Base-by-base conservation (phyloP, 2,888 invertebrate species). In the Podotricha telesiphe region DNA sequence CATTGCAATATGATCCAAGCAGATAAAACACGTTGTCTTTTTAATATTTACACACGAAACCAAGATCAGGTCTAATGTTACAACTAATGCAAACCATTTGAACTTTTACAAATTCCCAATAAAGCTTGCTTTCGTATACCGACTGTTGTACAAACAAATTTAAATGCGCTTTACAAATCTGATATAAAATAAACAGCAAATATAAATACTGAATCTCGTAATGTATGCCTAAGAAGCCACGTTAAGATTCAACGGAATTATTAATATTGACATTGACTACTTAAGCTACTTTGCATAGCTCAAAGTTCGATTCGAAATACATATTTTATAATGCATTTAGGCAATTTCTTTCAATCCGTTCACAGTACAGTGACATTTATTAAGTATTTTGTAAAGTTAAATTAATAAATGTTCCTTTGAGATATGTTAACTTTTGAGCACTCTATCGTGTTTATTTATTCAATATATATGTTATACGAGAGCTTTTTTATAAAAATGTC, bases 191-290 rank as follows among this genome's bases (percentile, higher is more conserved):
- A 74, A 75, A 75, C 72, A 73, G 73, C 73, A 73, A 78, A 78
- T 76, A 77, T 74, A 71, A 72, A 73, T 74, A 74, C 70, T 73
- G 72, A 73, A 67, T 50, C 74, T 59, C 71, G 78, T 78, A 78
- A 78, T 78, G 58, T 74, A 77, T 74, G 76, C 77, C 73, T 68
- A 73, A 75, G 77, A 75, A 77, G 77, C 76, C 70, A 73, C 70
- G 70, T 69, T 28, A 28, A 62, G 72, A 71, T 73, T 73, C 72
- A 71, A 69, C 69, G 65, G 68, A 62, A 61, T 68, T 72, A 67
- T 64, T 70, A 34, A 67, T 72, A 62, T 69, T 69, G 65, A 63
- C 56, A 66, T 69, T 64, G 65, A 70, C 66, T 68, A 65, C 70
- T 68, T 72, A 53, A 62, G 45, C 47, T 47, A 19, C 22, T 66